phyloP scores from a whole-genome alignment of 2,113 vertebrate species.

The Hippocampus mohnikei region DNA sequence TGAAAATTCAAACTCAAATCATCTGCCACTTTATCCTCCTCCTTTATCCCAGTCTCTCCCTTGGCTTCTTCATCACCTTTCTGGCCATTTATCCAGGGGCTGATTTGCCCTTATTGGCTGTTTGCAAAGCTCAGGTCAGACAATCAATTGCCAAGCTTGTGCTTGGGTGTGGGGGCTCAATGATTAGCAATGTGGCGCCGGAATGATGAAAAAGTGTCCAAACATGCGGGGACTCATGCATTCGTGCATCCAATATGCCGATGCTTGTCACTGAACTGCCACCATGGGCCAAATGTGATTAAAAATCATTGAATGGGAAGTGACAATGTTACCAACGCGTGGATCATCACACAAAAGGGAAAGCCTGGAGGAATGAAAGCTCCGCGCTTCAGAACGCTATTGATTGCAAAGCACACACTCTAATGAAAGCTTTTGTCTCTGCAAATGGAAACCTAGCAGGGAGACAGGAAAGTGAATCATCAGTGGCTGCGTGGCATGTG shows the following conservation, averaged over 20 bases:
- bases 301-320: slow-evolving; percentile 54
- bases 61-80: slow-evolving; percentile 16
- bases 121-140: slow-evolving; percentile 53
- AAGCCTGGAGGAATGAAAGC: slow-evolving; percentile 43
- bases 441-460: slow-evolving; percentile 45
- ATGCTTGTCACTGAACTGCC: slow-evolving; percentile 22
- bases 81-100: slow-evolving; percentile 55
- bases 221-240: not conserved
- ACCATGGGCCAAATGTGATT: slow-evolving; percentile 53
- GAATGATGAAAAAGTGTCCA: slow-evolving; percentile 36
- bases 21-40: slow-evolving; percentile 63
- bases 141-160: slow-evolving; percentile 55
- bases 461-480: slow-evolving; percentile 38
- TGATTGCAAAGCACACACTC: slow-evolving; percentile 54
- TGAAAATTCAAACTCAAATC: slow-evolving; percentile 71
- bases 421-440: slow-evolving; percentile 54
- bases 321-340: slow-evolving; percentile 55
- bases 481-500: slow-evolving; percentile 1
- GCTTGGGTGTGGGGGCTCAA: slow-evolving; percentile 23
- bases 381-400: slow-evolving; percentile 50
- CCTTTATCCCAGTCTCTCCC: slow-evolving; percentile 20
- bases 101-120: slow-evolving; percentile 58
- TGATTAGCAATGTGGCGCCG: slow-evolving; percentile 34
- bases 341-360: slow-evolving; percentile 57
- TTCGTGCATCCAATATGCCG: slow-evolving; percentile 1